These are phyloP conservation scores for Amblyjoppa proteus DNA, from an alignment of 2,888 invertebrate species.

Conservation along the genomic window DNA sequence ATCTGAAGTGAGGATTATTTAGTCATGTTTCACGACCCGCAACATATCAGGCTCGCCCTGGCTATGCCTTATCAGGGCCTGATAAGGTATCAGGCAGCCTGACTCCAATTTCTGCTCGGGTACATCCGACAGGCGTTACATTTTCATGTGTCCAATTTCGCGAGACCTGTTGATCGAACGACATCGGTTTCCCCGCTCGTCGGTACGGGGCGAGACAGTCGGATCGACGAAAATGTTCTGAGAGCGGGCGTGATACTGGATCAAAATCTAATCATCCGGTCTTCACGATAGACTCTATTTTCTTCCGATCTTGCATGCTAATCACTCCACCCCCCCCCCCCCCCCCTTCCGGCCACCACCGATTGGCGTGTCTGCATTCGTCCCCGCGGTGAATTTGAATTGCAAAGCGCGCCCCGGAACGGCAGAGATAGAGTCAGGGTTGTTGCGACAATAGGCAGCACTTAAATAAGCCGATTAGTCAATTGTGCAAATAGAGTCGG, in stretches of 20 bases:
- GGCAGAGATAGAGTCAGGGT: constrained; percentile 14
- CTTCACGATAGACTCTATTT: constrained; percentile 42
- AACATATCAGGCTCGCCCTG: too few relatives aligned
- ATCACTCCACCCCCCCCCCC: constrained; percentile 31
- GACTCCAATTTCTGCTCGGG: too few relatives aligned
- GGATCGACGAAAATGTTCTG: too few relatives aligned
- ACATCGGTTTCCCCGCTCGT: constrained; percentile 12
- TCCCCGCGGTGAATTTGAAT: constrained; percentile 57
- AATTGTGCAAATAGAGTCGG: constrained; percentile 57
- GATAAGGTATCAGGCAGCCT: too few relatives aligned
- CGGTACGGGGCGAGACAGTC: neutral
- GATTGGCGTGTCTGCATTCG: constrained; percentile 3
- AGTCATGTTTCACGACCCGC: too few relatives aligned
- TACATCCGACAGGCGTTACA: neutral
- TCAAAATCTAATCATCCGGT: constrained; percentile 37
- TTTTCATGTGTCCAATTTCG: neutral
- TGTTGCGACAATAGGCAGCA: constrained; percentile 51
- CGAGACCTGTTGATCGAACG: constrained; percentile 27
- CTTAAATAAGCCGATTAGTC: constrained; percentile 65
- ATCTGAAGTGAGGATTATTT: too few relatives aligned
- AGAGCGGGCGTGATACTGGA: too few relatives aligned
- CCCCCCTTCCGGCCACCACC: neutral
- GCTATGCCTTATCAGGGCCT: too few relatives aligned
- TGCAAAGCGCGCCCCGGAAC: constrained; percentile 42
- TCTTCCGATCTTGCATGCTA: constrained; percentile 58